Evolutionary conservation across 2,113 vertebrate species (phyloP).

Genomic region (Oncorhynchus clarkii): DNA sequence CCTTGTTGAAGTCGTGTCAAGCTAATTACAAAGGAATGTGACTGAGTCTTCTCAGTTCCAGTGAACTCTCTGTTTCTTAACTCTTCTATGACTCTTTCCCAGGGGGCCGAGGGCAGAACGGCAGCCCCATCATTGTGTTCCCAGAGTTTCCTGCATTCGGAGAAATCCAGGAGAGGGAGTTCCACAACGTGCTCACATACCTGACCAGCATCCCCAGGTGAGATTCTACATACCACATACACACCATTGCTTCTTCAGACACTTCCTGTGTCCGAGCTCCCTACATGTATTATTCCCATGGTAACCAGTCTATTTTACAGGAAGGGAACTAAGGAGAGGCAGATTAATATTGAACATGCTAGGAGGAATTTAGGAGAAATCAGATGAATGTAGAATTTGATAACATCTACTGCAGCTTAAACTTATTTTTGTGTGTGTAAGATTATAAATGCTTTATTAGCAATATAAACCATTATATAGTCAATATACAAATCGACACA

Average conservation of each 20-base stretch:
- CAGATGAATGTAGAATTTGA: background rate
- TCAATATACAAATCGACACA: too few species aligned
- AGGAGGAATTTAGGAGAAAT: background rate
- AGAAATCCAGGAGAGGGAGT: slow-evolving; percentile 89
- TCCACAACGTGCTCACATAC: slow-evolving; percentile 94
- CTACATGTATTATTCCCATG: background rate
- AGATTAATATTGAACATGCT: background rate
- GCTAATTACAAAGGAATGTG: too few species aligned
- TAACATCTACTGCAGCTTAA: background rate
- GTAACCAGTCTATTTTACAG: background rate
- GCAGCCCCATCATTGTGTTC: slow-evolving; percentile 94
- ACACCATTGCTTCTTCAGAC: background rate
- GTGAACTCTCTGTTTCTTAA: background rate
- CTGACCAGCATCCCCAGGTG: slow-evolving; percentile 96
- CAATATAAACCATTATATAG: too few species aligned
- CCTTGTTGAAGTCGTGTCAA: too few species aligned
- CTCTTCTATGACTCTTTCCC: slow-evolving; percentile 13
- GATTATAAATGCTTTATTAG: too few species aligned
- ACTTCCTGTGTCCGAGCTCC: background rate
- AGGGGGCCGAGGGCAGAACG: slow-evolving; percentile 91
- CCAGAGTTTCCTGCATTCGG: slow-evolving; percentile 92
- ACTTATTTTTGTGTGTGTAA: too few species aligned
- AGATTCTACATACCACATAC: background rate
- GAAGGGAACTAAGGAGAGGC: background rate
- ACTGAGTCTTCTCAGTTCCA: too few species aligned